phyloP scores from a whole-genome alignment of 2,113 vertebrate species.

The Pseudopodoces humilis region DNA sequence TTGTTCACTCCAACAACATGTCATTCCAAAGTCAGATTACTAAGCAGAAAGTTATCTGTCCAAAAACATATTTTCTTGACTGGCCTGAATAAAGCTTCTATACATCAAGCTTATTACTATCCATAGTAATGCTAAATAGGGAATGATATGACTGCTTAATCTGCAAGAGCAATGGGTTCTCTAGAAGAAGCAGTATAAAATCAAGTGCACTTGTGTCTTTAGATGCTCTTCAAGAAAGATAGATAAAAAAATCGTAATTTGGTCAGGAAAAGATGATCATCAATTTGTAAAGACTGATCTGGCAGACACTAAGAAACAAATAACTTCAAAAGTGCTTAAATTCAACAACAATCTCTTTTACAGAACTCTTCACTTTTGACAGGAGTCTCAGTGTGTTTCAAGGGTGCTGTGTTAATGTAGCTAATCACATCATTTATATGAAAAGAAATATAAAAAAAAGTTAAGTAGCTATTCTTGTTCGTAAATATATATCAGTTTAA shows the following conservation, averaged over 20 bases:
- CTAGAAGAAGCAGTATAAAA: not conserved
- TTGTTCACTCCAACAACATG: not conserved
- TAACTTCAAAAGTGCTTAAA: not conserved
- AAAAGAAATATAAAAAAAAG: not conserved
- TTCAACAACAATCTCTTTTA: not conserved
- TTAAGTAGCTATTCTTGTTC: not conserved
- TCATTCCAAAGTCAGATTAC: constrained; percentile 6
- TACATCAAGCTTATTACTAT: not conserved
- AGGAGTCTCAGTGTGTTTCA: not conserved
- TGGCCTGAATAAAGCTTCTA: not conserved
- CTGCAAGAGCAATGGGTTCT: not conserved
- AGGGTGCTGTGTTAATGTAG: not conserved
- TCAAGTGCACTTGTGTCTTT: not conserved
- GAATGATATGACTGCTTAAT: not conserved
- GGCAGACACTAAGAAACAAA: not conserved
- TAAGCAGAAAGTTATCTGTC: not conserved
- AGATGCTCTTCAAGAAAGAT: not conserved
- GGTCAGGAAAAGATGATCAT: not conserved
- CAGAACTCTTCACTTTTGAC: not conserved
- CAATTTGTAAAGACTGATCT: not conserved
- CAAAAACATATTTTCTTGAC: not conserved
- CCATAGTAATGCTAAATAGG: not conserved
- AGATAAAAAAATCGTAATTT: not conserved
- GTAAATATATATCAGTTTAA: not conserved
- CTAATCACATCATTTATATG: not conserved